These are phyloP conservation scores for Platycercus adscitus DNA, from an alignment of 2,113 vertebrate genomes.

Conservation along the genomic window DNA sequence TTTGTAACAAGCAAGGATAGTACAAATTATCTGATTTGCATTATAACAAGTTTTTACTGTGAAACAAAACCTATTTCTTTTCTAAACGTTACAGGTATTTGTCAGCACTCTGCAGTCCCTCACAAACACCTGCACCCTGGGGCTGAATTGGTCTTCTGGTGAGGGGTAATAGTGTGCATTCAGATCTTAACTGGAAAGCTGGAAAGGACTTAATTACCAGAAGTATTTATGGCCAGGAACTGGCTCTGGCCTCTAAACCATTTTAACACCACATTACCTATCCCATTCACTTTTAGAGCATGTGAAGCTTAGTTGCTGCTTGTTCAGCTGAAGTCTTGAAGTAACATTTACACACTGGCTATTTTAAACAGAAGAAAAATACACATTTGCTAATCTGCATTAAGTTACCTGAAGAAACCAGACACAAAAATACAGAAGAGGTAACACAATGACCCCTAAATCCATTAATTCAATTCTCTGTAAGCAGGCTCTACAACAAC, in stretches of 20 bases:
- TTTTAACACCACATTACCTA: background rate
- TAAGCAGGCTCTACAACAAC: background rate
- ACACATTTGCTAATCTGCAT: background rate
- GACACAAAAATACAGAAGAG: background rate
- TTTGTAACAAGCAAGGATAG: background rate
- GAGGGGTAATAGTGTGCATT: background rate
- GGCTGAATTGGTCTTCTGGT: background rate
- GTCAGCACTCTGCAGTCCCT: background rate
- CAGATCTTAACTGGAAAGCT: background rate
- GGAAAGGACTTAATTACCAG: background rate
- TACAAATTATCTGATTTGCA: background rate
- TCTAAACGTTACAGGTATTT: background rate
- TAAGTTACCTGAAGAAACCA: background rate
- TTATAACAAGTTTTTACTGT: background rate
- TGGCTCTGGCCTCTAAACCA: background rate
- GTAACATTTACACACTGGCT: background rate
- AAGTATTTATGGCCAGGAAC: background rate
- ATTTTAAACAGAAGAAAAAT: background rate
- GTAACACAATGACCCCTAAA: background rate
- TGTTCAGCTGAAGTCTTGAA: background rate
- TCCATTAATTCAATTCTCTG: background rate
- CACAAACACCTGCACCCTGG: background rate
- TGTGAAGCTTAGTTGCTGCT: background rate
- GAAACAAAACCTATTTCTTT: conserved; percentile 1
- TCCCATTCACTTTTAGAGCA: background rate